Evolutionary conservation across 2,113 vertebrate species (phyloP).

Genomic region (Echinops telfairi): DNA sequence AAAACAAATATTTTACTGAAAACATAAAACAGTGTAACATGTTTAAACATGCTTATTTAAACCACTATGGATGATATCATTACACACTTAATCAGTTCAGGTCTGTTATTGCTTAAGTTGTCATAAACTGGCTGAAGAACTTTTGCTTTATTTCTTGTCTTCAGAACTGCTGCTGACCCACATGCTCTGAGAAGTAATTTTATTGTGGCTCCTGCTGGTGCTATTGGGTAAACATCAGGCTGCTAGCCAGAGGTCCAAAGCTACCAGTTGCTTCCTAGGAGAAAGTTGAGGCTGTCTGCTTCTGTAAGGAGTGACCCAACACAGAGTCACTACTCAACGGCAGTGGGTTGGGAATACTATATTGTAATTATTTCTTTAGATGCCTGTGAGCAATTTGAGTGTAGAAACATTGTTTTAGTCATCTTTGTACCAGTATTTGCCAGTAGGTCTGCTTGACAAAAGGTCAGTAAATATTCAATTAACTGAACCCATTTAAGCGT

Average conservation of each 20-base stretch:
- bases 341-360: neutral
- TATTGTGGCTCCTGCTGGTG: too few species aligned
- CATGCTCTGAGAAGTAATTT: constrained; percentile 11
- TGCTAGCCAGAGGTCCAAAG: too few species aligned
- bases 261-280: too few species aligned
- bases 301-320: too few species aligned
- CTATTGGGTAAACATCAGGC: too few species aligned
- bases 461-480: neutral
- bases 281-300: too few species aligned
- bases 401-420: neutral
- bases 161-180: neutral
- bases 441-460: neutral
- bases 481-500: neutral
- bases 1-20: neutral
- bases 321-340: too few species aligned
- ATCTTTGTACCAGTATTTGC: neutral
- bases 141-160: neutral
- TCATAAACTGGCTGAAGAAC: neutral
- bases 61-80: neutral
- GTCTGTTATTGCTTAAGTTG: neutral
- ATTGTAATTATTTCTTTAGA: neutral
- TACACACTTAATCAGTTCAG: neutral
- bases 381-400: neutral
- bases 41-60: neutral
- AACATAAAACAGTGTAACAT: neutral